Evolutionary conservation across 2,113 vertebrate species (phyloP), one percentile per base, ranked within the genome.

Genomic region (Tenebrosternarchus preto): DNA sequence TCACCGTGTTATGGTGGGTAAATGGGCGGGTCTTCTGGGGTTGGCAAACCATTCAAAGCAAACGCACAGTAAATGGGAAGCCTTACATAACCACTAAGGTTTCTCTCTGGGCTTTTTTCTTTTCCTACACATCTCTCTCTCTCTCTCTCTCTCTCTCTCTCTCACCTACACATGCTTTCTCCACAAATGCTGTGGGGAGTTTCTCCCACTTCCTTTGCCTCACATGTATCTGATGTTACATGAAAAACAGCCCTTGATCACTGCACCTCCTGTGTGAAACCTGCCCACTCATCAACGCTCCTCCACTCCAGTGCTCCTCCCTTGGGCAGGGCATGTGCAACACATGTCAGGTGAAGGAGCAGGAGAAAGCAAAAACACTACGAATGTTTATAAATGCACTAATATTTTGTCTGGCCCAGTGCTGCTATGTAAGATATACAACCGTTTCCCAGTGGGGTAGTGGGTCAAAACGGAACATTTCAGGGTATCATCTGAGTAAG

Each of bases 1-100:
- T 85, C 66, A 55, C 56, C 56, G 31, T 77, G 66, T 80, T 67
- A 50, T 64, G 22, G 43, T 81, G 67, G 73, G 57, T 39, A 77
- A 73, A 57, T 76, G 79, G 73, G 76, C 74, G 73, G 72, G 25
- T 39, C 46, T 73, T 60, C 69, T 77, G 39, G 64, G 56, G 70
- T 39, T 73, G 77, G 76, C 63, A 84, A 53, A 78, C 27, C 31
- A 20, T 63, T 73, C 36, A 70, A 69, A 80, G 27, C 39, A 70
- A 77, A 22, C 43, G 71, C n/a, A 55, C 56, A 63, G 59, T 33
- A 72, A 70, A 76, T 17, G 43, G 5, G 56, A 67, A 50, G 19
- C 29, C 77, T 82, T 73, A 61, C n/a, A 81, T 60, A 81, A 60
- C 29, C 15, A 31, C 78, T 11, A 27, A 16, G 67, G 27, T n/a